A percentile compares a stretch with the other conserved stretches of the same genome.
Conservation (phyloP, 35 echinoderm and acorn worm genomes). For the Ptychodera flava region DNA sequence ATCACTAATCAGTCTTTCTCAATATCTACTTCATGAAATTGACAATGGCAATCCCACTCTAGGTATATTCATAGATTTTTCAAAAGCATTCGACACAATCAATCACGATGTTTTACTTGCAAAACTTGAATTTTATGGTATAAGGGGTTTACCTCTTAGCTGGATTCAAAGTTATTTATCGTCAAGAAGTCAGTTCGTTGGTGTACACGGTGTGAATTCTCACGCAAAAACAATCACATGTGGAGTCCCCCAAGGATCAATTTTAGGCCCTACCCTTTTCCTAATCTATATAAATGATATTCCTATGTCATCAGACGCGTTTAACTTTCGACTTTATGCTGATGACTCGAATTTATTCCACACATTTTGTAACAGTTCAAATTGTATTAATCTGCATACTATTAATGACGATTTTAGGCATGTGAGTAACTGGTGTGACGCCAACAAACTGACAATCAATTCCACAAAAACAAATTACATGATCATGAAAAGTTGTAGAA, state of each 20-base stretch:
- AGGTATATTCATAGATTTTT: slow-evolving; percentile 22
- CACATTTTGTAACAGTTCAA: slow-evolving; percentile 1
- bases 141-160: slow-evolving; percentile 9
- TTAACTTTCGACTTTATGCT: slow-evolving; percentile 12
- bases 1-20: background rate
- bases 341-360: slow-evolving; percentile 16
- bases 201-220: background rate
- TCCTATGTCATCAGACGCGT: background rate
- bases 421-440: slow-evolving; percentile 7
- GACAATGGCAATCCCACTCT: slow-evolving; percentile 19
- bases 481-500: background rate
- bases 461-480: slow-evolving; percentile 6
- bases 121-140: slow-evolving; percentile 4
- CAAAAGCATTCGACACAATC: slow-evolving; percentile 7
- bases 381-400: too few species aligned
- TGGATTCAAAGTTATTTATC: slow-evolving; percentile 9
- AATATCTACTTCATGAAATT: background rate
- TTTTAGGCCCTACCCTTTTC: slow-evolving; percentile 21
- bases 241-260: slow-evolving; percentile 13
- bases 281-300: slow-evolving; percentile 25
- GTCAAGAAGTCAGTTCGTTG: background rate
- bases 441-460: slow-evolving; percentile 17
- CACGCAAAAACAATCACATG: background rate
- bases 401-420: slow-evolving; percentile 8
- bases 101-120: background rate